phyloP scores from a whole-genome alignment of 2,888 invertebrate species.

The Lepidocyrtoides sp. region DNA sequence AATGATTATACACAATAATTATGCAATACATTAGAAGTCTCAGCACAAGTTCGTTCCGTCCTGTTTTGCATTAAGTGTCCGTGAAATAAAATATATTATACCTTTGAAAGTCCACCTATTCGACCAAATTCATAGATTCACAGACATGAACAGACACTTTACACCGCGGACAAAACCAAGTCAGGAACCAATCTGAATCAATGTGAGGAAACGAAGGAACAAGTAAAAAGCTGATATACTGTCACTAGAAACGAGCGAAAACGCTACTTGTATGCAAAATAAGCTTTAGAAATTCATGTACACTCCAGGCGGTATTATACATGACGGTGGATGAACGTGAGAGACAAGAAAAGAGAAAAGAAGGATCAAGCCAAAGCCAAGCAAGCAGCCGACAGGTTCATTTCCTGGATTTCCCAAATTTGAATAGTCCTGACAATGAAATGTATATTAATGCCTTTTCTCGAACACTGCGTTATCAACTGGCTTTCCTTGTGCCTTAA shows the following conservation, averaged over 20 bases:
- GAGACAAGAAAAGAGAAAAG: conserved; percentile 3
- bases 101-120: neutral
- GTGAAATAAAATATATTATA: neutral
- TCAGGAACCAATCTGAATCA: conserved; percentile 41
- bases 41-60: too few species aligned
- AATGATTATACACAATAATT: neutral
- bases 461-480: neutral
- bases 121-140: conserved; percentile 20
- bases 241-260: conserved; percentile 18
- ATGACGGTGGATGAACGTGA: neutral
- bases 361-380: neutral
- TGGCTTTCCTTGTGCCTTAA: too few species aligned
- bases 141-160: neutral
- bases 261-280: conserved; percentile 26
- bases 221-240: neutral
- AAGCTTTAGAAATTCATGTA: neutral
- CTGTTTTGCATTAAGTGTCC: neutral
- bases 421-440: conserved; percentile 63
- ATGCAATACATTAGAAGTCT: neutral
- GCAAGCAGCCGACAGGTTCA: conserved; percentile 60
- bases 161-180: neutral
- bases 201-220: neutral
- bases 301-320: neutral
- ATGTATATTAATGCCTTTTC: conserved; percentile 68
- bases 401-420: conserved; percentile 57